Evolutionary conservation across 2,113 vertebrate genomes (phyloP).

Genomic region (Scopus umbretta): DNA sequence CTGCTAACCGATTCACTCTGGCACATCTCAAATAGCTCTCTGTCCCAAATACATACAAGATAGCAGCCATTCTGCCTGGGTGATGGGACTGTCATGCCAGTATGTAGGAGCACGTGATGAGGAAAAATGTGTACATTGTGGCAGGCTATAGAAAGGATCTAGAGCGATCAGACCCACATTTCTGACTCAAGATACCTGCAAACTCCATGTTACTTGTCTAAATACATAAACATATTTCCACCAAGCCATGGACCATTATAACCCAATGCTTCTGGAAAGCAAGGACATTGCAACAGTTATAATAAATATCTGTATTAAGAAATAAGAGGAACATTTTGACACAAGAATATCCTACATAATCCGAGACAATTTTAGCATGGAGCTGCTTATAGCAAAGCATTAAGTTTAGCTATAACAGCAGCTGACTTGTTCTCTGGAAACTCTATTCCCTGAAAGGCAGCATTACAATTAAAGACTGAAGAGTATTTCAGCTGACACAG

Average conservation of each 20-base stretch:
- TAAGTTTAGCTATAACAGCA: not conserved
- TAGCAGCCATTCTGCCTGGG: not conserved
- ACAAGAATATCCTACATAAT: not conserved
- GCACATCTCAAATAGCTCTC: not conserved
- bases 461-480: conserved; percentile 36
- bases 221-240: not conserved
- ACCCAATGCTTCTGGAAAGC: not conserved
- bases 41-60: not conserved
- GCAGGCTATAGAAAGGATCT: not conserved
- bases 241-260: not conserved
- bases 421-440: conserved; percentile 7
- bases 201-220: not conserved
- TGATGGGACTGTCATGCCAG: not conserved
- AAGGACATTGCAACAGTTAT: not conserved
- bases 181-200: not conserved
- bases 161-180: not conserved
- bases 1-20: not conserved
- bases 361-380: not conserved
- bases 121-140: not conserved
- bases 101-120: not conserved
- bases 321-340: not conserved
- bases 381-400: conserved; percentile 9
- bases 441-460: conserved; percentile 22
- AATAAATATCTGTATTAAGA: not conserved
- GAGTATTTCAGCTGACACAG: conserved; percentile 51